A percentile compares a stretch with the other conserved stretches of the same genome.
phyloP scores from a whole-genome alignment of 2,113 vertebrate genomes.

The Phoxinus phoxinus region DNA sequence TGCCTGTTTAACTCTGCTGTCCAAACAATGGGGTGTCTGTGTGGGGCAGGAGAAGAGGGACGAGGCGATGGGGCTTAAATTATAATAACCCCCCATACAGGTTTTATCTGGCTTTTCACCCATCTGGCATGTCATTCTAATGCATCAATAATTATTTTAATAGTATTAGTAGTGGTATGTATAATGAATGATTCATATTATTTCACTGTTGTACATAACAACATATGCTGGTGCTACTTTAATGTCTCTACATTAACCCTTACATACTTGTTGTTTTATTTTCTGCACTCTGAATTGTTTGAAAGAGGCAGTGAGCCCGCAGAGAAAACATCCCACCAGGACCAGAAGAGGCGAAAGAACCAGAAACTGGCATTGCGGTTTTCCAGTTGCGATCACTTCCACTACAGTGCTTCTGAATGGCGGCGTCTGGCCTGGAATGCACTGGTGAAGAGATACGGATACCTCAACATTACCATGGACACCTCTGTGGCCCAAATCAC shows the following conservation, averaged over 20 bases:
- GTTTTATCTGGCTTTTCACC: conserved; percentile 51
- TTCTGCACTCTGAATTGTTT: background rate
- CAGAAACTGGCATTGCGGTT: conserved; percentile 52
- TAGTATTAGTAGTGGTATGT: too few species aligned
- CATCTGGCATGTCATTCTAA: conserved; percentile 26
- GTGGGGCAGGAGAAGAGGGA: conserved; percentile 47
- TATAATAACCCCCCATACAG: conserved; percentile 41
- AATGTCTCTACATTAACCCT: background rate
- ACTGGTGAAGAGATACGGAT: background rate
- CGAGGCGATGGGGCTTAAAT: conserved; percentile 52
- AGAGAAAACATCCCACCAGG: background rate
- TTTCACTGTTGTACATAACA: too few species aligned
- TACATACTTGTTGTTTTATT: background rate
- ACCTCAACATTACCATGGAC: background rate
- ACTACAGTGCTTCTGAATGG: conserved; percentile 60
- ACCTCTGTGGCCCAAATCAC: background rate
- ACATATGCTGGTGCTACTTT: background rate
- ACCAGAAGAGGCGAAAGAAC: conserved; percentile 55
- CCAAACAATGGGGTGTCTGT: conserved; percentile 78
- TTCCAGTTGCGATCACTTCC: conserved; percentile 64
- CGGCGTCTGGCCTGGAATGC: conserved; percentile 57
- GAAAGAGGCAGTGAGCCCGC: background rate
- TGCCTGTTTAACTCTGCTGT: conserved; percentile 62
- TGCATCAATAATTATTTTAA: too few species aligned
- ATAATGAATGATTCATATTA: too few species aligned